Conservation (phyloP, 2,888 invertebrate species). For the Phrixothrix hirtus region DNA sequence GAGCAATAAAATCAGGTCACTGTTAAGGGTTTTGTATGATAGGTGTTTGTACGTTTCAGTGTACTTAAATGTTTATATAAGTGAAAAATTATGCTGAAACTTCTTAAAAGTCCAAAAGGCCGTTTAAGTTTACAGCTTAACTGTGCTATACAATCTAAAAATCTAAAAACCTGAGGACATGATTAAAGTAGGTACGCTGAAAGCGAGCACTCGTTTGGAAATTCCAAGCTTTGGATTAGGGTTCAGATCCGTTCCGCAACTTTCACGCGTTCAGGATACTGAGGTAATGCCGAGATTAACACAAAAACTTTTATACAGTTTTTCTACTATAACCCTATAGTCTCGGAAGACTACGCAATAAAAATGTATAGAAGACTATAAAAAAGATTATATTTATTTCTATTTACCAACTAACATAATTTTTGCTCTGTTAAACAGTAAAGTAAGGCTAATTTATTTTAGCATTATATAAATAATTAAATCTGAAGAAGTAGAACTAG, state of each 20-base stretch:
- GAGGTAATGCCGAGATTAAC: slow-evolving; percentile 31
- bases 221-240: slow-evolving; percentile 30
- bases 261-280: slow-evolving; percentile 28
- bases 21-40: slow-evolving; percentile 11
- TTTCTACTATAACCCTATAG: slow-evolving; percentile 25
- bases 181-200: slow-evolving; percentile 30
- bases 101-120: slow-evolving; percentile 21
- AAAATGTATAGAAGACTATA: slow-evolving; percentile 13
- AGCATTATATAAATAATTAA: no score
- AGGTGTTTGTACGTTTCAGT: slow-evolving; percentile 11
- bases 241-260: slow-evolving; percentile 28
- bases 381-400: slow-evolving; percentile 15
- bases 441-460: no score
- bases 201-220: slow-evolving; percentile 21
- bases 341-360: slow-evolving; percentile 24
- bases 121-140: slow-evolving; percentile 29
- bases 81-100: slow-evolving; percentile 25
- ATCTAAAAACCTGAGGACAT: slow-evolving; percentile 30
- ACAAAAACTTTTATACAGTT: slow-evolving; percentile 32
- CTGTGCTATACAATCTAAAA: slow-evolving; percentile 28
- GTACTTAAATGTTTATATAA: slow-evolving; percentile 18
- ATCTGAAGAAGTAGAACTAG: no score
- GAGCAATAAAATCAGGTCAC: slow-evolving; percentile 9
- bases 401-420: no score
- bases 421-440: no score